Base-by-base conservation (phyloP, 2,888 invertebrate genomes). In the Ommatoiulus sabulosus region DNA sequence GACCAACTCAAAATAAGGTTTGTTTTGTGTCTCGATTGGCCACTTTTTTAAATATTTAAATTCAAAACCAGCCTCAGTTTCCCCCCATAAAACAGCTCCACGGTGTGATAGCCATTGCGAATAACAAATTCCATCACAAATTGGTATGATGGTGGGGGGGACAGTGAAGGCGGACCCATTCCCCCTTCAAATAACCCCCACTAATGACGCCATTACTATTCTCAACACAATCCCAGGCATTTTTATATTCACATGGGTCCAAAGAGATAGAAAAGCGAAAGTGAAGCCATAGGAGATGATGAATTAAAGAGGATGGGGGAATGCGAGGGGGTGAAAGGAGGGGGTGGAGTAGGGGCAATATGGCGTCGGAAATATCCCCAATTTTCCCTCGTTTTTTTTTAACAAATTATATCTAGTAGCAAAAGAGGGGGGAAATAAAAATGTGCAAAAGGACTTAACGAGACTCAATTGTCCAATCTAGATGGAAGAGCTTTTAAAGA, bases 51-150 rank as follows among this genome's bases (percentile, higher is more conserved):
- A 72, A 72, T 72, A 72, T 72, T 72, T 72, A 72, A 72, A 72
- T 72, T 72, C 72, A 72, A 72, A 72, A 72, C 72, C 72, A 72
- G 72, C 72, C 72, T 72, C 72, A 5, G n/a, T 17, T 24, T 72
- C n/a, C 24, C 63, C 6, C 72, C 72, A 72, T 72, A 72, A 72
- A 72, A 72, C 72, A 72, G 72, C 24, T 63, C 72, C 6, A n/a
- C 20, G 24, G 72, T 72, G 72, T 72, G 72, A 72, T 72, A 72
- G 72, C 72, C 72, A 72, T 72, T 72, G 72, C 72, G 72, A 72
- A 72, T 72, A 72, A 72, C 72, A 72, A 72, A 72, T 72, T 72
- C 72, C 72, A 72, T 72, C 72, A 72, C 72, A 72, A 72, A 72
- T 72, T 72, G 72, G 72, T 72, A 24, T 8, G 24, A 72, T 72